phyloP scores from a whole-genome alignment of 1,140 invertebrate genomes.

The Cheumatopsyche charites region DNA sequence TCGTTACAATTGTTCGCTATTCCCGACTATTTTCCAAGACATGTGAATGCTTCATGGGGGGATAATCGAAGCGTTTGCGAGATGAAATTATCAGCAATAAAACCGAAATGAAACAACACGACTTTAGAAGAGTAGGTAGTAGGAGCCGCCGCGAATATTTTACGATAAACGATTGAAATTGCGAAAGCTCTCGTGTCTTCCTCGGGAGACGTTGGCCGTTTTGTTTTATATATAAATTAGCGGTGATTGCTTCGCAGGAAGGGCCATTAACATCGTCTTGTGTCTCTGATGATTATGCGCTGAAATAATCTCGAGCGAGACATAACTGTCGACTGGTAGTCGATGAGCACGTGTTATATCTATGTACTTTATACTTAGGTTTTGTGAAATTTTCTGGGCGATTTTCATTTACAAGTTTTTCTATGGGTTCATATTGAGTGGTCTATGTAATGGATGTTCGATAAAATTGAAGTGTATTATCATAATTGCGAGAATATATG shows the following conservation, averaged over 20 bases:
- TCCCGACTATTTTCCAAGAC: background rate
- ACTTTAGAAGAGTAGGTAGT: background rate
- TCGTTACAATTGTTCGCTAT: conserved; percentile 34
- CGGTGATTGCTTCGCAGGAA: conserved; percentile 39
- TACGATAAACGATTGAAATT: conserved; percentile 49
- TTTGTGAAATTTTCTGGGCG: no score
- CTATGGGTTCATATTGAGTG: no score
- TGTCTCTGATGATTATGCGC: conserved; percentile 31
- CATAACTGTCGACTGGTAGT: no score
- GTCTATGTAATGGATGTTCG: no score
- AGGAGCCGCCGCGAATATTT: conserved; percentile 38
- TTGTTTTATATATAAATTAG: conserved; percentile 45
- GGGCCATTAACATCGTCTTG: conserved; percentile 3
- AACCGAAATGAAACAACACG: conserved; percentile 44
- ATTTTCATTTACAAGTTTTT: no score
- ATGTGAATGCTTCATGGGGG: background rate
- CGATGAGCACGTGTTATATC: no score
- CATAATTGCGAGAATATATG: no score
- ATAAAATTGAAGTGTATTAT: no score
- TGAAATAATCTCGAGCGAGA: conserved; percentile 25
- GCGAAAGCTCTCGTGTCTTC: conserved; percentile 22
- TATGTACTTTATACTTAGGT: no score
- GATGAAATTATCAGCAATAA: conserved; percentile 48
- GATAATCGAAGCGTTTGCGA: conserved; percentile 30
- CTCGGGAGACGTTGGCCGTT: background rate